These are phyloP conservation scores for Plotosus lineatus DNA, from an alignment of 2,113 vertebrate species.

Conservation along the genomic window DNA sequence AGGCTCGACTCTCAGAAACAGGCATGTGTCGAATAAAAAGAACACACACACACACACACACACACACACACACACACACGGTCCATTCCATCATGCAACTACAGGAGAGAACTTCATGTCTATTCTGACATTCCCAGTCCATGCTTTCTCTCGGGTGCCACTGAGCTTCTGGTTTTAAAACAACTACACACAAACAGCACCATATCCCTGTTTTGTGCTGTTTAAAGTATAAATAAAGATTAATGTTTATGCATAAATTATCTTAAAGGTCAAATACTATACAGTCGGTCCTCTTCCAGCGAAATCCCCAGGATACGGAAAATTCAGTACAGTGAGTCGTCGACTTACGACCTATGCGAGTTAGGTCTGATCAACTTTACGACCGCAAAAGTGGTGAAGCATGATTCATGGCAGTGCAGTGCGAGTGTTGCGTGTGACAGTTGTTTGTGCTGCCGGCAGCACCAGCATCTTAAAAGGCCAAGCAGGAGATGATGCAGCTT, in stretches of 20 bases:
- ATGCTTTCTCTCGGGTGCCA: slow-evolving; percentile 3
- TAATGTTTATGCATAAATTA: background rate
- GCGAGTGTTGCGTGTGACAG: no score
- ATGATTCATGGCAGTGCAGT: no score
- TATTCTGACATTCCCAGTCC: background rate
- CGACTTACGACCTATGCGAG: no score
- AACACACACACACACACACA: background rate
- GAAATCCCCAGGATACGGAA: no score
- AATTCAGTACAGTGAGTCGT: no score
- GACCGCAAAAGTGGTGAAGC: no score
- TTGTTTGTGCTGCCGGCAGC: no score
- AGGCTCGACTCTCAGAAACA: background rate
- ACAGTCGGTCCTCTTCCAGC: no score
- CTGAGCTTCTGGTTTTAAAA: background rate
- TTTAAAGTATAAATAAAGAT: no score
- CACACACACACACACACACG: slow-evolving; percentile 10
- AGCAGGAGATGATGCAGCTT: no score
- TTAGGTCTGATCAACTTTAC: no score
- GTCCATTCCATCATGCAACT: slow-evolving; percentile 32
- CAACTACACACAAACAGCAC: background rate
- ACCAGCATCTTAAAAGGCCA: no score
- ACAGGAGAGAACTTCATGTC: slow-evolving; percentile 17
- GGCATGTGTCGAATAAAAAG: background rate
- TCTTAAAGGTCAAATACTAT: background rate
- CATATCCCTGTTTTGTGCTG: background rate